Conservation (phyloP, 2,797 vertebrate genomes). For the Limosa lapponica region DNA sequence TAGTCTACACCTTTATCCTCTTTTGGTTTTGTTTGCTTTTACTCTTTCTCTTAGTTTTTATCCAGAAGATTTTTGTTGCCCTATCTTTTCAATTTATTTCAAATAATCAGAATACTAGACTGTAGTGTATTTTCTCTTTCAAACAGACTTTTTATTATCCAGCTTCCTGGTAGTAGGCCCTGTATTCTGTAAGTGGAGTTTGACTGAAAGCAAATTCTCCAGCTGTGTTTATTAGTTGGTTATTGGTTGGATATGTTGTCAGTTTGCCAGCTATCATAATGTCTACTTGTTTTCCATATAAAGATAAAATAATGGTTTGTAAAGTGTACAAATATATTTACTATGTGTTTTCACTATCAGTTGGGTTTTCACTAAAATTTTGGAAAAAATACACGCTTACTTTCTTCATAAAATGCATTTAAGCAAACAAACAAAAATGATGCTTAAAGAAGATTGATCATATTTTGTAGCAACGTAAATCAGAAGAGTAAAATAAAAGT, state of each 20-base stretch:
- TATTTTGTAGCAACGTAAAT: neutral
- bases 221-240: conserved; percentile 33
- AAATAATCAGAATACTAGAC: neutral
- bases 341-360: neutral
- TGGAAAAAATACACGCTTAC: neutral
- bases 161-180: neutral
- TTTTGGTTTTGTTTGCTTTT: neutral
- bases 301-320: neutral
- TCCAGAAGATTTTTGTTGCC: neutral
- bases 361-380: neutral
- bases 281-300: neutral
- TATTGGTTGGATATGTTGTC: conserved; percentile 1
- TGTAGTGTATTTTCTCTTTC: neutral
- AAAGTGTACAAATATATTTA: neutral
- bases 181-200: neutral
- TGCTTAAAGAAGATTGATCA: neutral
- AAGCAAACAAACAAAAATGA: neutral
- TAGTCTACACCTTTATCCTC: neutral
- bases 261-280: neutral
- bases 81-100: neutral
- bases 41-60: neutral
- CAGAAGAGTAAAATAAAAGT: neutral
- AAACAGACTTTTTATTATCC: neutral
- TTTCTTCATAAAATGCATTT: neutral
- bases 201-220: conserved; percentile 11